Evolutionary conservation across 2,113 vertebrate species (phyloP).

Genomic region (Emberiza fucata): DNA sequence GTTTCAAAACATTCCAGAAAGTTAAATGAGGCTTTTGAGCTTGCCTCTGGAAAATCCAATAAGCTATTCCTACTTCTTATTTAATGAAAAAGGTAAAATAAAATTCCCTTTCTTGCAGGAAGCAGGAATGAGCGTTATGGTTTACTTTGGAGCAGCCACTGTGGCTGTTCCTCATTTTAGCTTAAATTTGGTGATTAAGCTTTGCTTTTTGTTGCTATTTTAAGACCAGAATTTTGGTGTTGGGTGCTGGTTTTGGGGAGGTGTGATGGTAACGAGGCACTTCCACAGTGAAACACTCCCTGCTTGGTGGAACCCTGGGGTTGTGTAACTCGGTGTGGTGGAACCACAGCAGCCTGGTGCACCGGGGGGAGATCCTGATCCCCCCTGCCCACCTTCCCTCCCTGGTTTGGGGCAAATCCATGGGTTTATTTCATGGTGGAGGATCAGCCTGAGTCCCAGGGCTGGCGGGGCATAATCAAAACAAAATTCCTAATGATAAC

Average conservation of each 20-base stretch:
- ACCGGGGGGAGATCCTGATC: neutral
- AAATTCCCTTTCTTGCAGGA: neutral
- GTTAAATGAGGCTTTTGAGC: neutral
- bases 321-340: no score
- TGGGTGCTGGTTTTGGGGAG: neutral
- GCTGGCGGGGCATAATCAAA: neutral
- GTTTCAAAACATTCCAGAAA: slow-evolving; percentile 26
- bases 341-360: neutral
- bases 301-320: neutral
- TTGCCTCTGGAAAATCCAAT: neutral
- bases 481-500: neutral
- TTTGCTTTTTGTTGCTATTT: neutral
- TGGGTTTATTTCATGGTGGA: fast-evolving
- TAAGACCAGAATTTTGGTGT: neutral
- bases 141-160: neutral
- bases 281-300: neutral
- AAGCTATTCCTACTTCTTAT: neutral
- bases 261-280: neutral
- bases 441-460: fast-evolving
- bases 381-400: neutral
- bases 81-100: slow-evolving; percentile 9
- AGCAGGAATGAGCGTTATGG: fast-evolving
- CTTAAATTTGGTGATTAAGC: neutral
- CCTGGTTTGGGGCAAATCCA: neutral
- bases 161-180: neutral